Percentiles rank a stretch among this genome's conserved stretches.
These are phyloP conservation scores for Diarsia mendica DNA, from an alignment of 2,888 invertebrate species.

Conservation along the genomic window DNA sequence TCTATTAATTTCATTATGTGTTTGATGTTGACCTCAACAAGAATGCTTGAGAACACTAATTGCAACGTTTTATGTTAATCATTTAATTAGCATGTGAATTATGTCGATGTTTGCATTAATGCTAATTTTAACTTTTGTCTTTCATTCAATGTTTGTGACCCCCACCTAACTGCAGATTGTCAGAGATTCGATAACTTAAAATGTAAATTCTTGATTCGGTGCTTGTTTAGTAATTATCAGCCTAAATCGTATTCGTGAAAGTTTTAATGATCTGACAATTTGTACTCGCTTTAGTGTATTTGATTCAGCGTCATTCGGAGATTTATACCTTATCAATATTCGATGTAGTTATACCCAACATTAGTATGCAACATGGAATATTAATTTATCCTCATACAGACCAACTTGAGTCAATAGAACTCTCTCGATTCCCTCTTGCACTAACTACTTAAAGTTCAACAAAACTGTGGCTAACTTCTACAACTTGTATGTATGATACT, in stretches of 20 bases:
- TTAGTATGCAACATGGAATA: constrained; percentile 46
- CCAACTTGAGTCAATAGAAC: constrained; percentile 42
- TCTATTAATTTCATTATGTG: constrained; percentile 48
- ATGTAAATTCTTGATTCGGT: not conserved
- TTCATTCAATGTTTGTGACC: constrained; percentile 61
- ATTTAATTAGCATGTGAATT: constrained; percentile 72
- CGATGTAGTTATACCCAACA: constrained; percentile 33
- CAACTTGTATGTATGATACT: constrained; percentile 35
- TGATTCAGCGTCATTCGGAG: constrained; percentile 65
- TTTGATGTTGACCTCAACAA: constrained; percentile 60
- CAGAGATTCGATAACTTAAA: constrained; percentile 28
- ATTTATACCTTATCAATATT: constrained; percentile 57
- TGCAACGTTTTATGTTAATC: constrained; percentile 67
- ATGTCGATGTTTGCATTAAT: constrained; percentile 70
- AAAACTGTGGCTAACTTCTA: constrained; percentile 34
- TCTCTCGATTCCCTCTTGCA: constrained; percentile 25
- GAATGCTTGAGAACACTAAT: constrained; percentile 68
- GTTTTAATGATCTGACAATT: constrained; percentile 57
- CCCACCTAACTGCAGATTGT: constrained; percentile 51
- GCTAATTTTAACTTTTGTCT: constrained; percentile 62
- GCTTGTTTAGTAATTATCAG: not conserved
- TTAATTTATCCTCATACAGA: constrained; percentile 20
- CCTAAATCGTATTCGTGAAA: not conserved
- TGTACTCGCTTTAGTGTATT: constrained; percentile 61
- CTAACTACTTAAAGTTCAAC: constrained; percentile 43